Evolutionary conservation across 2,888 invertebrate genomes (phyloP).

Genomic region (Linyphia triangularis): DNA sequence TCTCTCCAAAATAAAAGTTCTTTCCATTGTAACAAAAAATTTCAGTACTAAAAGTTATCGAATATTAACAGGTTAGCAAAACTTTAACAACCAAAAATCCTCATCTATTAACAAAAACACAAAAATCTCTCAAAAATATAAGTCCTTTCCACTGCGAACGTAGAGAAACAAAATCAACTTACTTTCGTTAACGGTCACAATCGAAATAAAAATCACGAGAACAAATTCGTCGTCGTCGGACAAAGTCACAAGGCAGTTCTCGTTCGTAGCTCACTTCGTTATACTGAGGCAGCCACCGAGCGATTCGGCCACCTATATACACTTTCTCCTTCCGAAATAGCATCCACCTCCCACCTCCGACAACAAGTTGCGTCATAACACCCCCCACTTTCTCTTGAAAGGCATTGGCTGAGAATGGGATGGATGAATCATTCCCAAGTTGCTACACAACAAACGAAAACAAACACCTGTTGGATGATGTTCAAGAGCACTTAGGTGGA

Average conservation of each 20-base stretch:
- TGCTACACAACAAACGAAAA: slow-evolving; percentile 34
- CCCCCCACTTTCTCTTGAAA: neutral
- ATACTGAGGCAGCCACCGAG: slow-evolving; percentile 20
- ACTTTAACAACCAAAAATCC: no score
- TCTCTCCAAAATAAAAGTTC: no score
- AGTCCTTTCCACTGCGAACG: no score
- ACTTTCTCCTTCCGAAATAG: slow-evolving; percentile 45
- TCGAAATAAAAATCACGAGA: slow-evolving; percentile 14
- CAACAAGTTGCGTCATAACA: neutral
- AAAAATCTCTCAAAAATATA: no score
- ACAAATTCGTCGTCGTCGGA: neutral
- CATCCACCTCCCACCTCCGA: slow-evolving; percentile 6
- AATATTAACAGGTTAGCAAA: no score
- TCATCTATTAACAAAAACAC: no score
- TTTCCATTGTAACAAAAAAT: no score
- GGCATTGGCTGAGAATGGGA: neutral
- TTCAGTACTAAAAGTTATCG: no score
- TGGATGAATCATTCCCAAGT: slow-evolving; percentile 25
- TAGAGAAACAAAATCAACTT: slow-evolving; percentile 1
- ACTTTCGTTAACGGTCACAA: slow-evolving; percentile 14
- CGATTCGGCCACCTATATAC: slow-evolving; percentile 56
- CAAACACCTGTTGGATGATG: slow-evolving; percentile 43
- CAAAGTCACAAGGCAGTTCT: neutral
- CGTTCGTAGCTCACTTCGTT: neutral
- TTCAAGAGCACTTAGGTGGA: neutral